phyloP scores from a whole-genome alignment of 2,797 vertebrate species.

The Leptodactylus fallax region DNA sequence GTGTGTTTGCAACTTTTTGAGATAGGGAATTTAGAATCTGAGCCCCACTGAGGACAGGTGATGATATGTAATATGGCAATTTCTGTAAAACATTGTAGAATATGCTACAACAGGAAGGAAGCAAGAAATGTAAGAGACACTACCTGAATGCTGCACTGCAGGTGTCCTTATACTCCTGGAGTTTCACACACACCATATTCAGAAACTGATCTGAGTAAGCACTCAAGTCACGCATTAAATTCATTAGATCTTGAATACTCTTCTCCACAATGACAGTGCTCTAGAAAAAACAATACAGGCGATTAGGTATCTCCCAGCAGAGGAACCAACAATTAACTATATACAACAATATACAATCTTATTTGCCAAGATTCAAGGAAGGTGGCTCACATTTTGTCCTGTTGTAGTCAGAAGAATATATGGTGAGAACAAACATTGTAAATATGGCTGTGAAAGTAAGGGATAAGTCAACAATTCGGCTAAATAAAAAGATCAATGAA shows the following conservation, averaged over 20 bases:
- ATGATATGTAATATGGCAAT: background rate
- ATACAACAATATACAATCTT: background rate
- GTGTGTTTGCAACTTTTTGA: too few species aligned
- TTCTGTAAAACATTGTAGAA: background rate
- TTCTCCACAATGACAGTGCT: conserved; percentile 97
- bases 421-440: background rate
- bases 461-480: too few species aligned
- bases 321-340: too few species aligned
- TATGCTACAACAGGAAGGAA: background rate
- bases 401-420: background rate
- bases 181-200: conserved; percentile 96
- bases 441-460: too few species aligned
- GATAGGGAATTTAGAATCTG: too few species aligned
- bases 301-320: too few species aligned
- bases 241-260: conserved; percentile 95
- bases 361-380: background rate
- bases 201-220: conserved; percentile 98
- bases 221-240: conserved; percentile 93
- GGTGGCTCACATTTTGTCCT: background rate
- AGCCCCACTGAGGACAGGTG: too few species aligned
- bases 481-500: background rate
- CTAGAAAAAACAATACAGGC: conserved; percentile 72
- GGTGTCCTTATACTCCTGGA: conserved; percentile 96
- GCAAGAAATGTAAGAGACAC: background rate
- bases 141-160: conserved; percentile 93